A percentile compares a stretch with the other conserved stretches of the same genome.
These are phyloP conservation scores for Standfussiana lucernea DNA, from an alignment of 2,888 invertebrate species.

Conservation along the genomic window DNA sequence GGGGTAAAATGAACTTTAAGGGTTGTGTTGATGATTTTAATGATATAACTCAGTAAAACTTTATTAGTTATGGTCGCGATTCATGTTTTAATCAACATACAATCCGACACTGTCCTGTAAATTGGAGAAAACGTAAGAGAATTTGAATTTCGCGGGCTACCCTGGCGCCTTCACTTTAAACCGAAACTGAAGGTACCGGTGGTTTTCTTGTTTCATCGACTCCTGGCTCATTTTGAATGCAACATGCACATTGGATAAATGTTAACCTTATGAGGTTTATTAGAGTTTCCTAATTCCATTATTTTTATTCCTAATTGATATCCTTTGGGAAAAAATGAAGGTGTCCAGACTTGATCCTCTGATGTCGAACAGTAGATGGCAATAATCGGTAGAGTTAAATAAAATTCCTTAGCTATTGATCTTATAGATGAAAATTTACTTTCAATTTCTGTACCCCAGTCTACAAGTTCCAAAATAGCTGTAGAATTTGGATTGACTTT, in stretches of 20 bases:
- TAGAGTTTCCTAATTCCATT: constrained; percentile 39
- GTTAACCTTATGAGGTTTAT: constrained; percentile 54
- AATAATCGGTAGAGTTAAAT: constrained; percentile 36
- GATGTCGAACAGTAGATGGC: constrained; percentile 58
- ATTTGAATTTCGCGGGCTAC: too few species aligned
- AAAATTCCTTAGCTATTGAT: constrained; percentile 23
- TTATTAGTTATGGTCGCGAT: too few species aligned
- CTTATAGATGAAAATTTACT: constrained; percentile 25
- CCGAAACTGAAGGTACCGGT: too few species aligned
- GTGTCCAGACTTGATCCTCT: constrained; percentile 35
- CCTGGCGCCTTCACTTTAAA: too few species aligned
- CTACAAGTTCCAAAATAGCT: constrained; percentile 53
- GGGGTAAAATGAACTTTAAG: too few species aligned
- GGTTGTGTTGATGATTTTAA: too few species aligned
- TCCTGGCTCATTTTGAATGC: too few species aligned
- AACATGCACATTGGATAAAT: constrained; percentile 36
- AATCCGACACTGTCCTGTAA: too few species aligned
- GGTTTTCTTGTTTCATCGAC: too few species aligned
- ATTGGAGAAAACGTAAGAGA: too few species aligned
- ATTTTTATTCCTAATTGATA: constrained; percentile 52
- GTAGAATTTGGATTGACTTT: constrained; percentile 30
- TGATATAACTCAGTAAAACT: too few species aligned
- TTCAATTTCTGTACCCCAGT: constrained; percentile 52
- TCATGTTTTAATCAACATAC: too few species aligned
- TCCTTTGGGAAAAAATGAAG: constrained; percentile 50